Evolutionary conservation across 2,113 vertebrate species (phyloP).

Genomic region (Vicugna pacos): DNA sequence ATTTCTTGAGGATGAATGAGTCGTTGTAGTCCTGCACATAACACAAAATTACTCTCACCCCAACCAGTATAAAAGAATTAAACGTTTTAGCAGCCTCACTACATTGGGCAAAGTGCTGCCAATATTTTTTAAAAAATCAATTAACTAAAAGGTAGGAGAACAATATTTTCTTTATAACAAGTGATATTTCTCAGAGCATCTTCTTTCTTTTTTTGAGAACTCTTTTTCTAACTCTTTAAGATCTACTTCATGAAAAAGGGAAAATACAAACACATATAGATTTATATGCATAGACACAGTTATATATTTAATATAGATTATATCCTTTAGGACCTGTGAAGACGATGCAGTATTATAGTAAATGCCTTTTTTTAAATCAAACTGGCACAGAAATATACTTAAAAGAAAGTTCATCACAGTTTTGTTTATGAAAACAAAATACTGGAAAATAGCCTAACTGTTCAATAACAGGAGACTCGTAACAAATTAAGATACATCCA

Average conservation of each 20-base stretch:
- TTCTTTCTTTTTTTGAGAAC: not conserved
- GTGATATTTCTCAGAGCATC: not conserved
- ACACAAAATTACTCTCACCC: not conserved
- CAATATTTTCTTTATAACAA: slow-evolving; percentile 14
- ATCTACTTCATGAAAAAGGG: not conserved
- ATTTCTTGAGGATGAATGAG: slow-evolving; percentile 10
- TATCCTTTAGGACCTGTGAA: not conserved
- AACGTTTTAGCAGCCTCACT: not conserved
- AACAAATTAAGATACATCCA: not conserved
- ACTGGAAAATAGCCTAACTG: not conserved
- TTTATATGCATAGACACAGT: not conserved
- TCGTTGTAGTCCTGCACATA: not conserved
- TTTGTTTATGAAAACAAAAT: not conserved
- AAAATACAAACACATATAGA: not conserved
- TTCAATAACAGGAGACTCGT: not conserved
- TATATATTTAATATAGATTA: not conserved
- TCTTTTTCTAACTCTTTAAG: not conserved
- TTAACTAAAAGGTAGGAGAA: not conserved
- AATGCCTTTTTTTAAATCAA: not conserved
- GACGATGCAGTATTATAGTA: not conserved
- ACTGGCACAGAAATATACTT: not conserved
- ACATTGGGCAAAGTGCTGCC: not conserved
- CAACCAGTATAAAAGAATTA: not conserved
- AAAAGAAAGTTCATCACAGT: not conserved
- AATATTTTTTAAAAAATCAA: not conserved